Base-by-base conservation (phyloP, 2,797 vertebrate species). In the Nyctibius grandis region DNA sequence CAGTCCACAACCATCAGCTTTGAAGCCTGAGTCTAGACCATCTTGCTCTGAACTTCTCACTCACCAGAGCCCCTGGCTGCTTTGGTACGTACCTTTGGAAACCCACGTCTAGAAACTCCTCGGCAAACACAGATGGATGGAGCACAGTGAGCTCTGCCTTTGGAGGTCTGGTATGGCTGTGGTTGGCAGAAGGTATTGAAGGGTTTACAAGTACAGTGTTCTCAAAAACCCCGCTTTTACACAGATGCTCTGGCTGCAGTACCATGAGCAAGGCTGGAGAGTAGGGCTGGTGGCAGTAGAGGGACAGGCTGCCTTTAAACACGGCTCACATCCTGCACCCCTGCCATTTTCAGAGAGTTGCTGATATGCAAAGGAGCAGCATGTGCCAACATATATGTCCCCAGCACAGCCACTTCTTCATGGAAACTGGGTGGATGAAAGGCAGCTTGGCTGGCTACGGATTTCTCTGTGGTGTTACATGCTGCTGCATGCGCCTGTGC, bases 341-440 rank as follows among this genome's bases (percentile, higher is more conserved):
- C 34, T 59, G 33, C 38, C 12, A 3, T 75, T 59, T 75, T 78
- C 61, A 17, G 38, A 48, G 36, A 34, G 25, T 6, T 33, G 23
- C 44, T 64, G 61, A 45, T 67, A 33, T 12, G 44, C 65, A 53
- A 44, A 70, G 33, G 11, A 50, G 61, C 16, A 10, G 7, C 3
- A 1, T 29, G 20, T 53, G 38, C 29, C 33, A n/a, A 4, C 0
- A 0, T n/a, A 6, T 36, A 19, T 1, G 2, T 51, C 28, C 29
- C 36, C 18, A 9, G 36, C 51, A 74, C 33, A 45, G 20, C 42
- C 18, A 5, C 50, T 88, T 23, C 34, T 77, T 63, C 28, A 5
- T 42, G 47, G 38, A 72, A 86, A 36, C 2, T 14, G 13, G 3
- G 28, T 63, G 31, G 88, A 72, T 26, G 42, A 68, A 64, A 74